Evolutionary conservation across 2,888 invertebrate species (phyloP), one percentile per base, ranked within the genome.

Genomic region (Drosophila ezoana): DNA sequence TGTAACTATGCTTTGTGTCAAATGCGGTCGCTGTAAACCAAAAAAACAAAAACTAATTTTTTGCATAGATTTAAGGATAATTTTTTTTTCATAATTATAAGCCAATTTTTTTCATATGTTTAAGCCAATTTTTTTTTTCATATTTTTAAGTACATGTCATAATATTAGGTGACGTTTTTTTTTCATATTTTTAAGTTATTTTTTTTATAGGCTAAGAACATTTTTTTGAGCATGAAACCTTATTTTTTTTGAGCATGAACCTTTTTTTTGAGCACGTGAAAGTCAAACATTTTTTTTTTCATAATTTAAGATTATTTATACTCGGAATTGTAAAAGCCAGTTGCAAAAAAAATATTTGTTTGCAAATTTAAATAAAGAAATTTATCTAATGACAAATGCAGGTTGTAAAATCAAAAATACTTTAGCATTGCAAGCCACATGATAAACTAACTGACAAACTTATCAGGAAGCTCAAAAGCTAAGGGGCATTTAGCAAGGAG

Each of bases 211-310:
- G 1, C 23, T 68, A 68, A 72, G 53, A 32, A 52, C 35, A 38
- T 77, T 79, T 79, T 79, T 79, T 79, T 79, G 84, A 61, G 61
- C 84, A 84, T 69, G 84, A 68, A 73, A 45, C 65, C 52, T 64
- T 70, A 70, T 79, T 80, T 81, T 81, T 82, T 85, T 84, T 82
- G 60, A 74, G 66, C 85, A 87, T 54, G 77, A 49, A 62, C 20
- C 33, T 75, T 79, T 73, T 72, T 73, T 73, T 69, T 72, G 33
- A 69, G 72, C 72, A 72, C 72, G 72, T 76, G 73, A 43, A 76
- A 62, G 40, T 40, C 40, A 45, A 28, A 13, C 6, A n/a, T 49
- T 66, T 60, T 63, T 64, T 56, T 61, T 64, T 33, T 48, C 20
- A 44, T 28, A 56, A 9, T 18, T 57, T 66, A 61, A 72, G 75